Evolutionary conservation across 2,888 invertebrate genomes (phyloP).

Genomic region (Zygogramma bicolorata): DNA sequence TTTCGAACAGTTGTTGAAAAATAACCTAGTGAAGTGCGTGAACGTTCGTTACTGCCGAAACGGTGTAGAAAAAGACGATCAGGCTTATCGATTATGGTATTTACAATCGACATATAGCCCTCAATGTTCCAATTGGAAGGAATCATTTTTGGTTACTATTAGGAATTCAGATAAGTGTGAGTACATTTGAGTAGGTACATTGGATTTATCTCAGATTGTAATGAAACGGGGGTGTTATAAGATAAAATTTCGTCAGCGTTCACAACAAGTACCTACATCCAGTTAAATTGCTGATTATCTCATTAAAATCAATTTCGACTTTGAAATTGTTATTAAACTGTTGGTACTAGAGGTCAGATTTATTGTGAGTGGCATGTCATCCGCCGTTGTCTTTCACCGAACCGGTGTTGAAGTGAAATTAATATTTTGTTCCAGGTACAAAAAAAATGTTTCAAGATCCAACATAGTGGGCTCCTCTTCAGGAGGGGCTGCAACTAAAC

Average conservation of each 20-base stretch:
- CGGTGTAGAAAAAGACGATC: constrained; percentile 32
- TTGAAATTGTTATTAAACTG: constrained; percentile 55
- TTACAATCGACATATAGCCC: constrained; percentile 29
- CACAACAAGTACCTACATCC: constrained; percentile 44
- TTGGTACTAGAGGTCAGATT: constrained; percentile 61
- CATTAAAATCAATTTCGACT: constrained; percentile 63
- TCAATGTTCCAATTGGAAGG: constrained; percentile 51
- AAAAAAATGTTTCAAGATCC: constrained; percentile 64
- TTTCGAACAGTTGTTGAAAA: constrained; percentile 43
- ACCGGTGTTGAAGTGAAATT: constrained; percentile 24
- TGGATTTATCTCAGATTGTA: background rate
- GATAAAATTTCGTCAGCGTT: constrained; percentile 40
- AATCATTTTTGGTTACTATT: constrained; percentile 51
- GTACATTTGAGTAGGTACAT: constrained; percentile 56
- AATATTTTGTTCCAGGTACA: constrained; percentile 44
- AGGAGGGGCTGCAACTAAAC: constrained; percentile 55
- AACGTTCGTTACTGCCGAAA: constrained; percentile 33
- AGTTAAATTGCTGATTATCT: constrained; percentile 56
- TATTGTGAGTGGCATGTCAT: constrained; percentile 52
- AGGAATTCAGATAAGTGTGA: constrained; percentile 55
- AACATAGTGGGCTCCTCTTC: constrained; percentile 58
- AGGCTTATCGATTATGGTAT: constrained; percentile 40
- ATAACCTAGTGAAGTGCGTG: constrained; percentile 40
- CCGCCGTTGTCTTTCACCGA: constrained; percentile 31
- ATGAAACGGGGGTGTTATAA: constrained; percentile 33